Base-by-base conservation (phyloP, 2,113 vertebrate species). In the Elaphurus davidianus region DNA sequence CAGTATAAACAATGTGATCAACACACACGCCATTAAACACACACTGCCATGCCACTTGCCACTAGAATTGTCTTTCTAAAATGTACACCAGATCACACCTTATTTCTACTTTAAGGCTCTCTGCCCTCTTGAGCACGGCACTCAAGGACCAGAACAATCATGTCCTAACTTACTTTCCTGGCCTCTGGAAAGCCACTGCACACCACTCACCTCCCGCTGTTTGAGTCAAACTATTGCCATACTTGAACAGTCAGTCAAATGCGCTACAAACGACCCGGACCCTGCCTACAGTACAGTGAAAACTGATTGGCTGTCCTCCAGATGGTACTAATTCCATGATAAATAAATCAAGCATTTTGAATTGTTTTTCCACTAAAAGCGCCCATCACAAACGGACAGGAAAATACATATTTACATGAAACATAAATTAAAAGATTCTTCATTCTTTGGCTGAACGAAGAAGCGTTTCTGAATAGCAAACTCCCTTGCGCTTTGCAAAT, bases 401-500 rank as follows among this genome's bases (percentile, higher is more conserved):
- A 96, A 92, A 92, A 90, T 79, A n/a, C 52, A 27, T 62, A 59
- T 74, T 76, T 25, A 79, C 14, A 43, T 23, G 91, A 64, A 91
- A 95, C 83, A 88, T 81, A 62, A 91, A 90, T 76, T 79, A 79
- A 93, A 79, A 78, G 43, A 40, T 23, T 71, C 67, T 71, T 71
- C 67, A 71, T 71, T 40, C 67, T 71, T 71, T 90, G 78, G 60
- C 47, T 67, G 91, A 40, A 82, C 9, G 16, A 90, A 59, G 36
- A 94, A 47, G 25, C 43, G 25, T 45, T 94, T 71, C 60, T 97
- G 90, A 96, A 86, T 11, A 91, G n/a, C 27, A 82, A 94, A 60
- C 28, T 60, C 47, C 64, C 86, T 54, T 33, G 40, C 47, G 28
- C 13, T 95, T 93, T 50, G 67, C 40, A 90, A 95, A 67, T 85